Evolutionary conservation across 1,140 invertebrate species (phyloP).

Genomic region (Drosophila pectinifera): DNA sequence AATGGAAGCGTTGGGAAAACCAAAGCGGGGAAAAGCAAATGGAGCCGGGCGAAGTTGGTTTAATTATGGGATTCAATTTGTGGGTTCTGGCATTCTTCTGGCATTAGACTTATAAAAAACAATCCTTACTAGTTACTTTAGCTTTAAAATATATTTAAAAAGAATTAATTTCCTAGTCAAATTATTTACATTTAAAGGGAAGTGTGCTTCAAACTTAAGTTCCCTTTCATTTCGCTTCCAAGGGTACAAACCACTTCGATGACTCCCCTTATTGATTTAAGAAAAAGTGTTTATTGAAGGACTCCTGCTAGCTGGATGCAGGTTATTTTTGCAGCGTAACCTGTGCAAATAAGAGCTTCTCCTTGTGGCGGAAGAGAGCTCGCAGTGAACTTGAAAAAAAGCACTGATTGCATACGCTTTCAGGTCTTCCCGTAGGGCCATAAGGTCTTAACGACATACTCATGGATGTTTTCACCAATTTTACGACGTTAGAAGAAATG

Average conservation of each 20-base stretch:
- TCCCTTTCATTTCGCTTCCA: slow-evolving; percentile 4
- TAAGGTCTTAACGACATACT: slow-evolving; percentile 28
- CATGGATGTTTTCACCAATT: slow-evolving; percentile 41
- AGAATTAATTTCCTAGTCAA: too few relatives aligned
- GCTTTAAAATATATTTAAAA: too few relatives aligned
- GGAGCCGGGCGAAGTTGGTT: slow-evolving; percentile 2
- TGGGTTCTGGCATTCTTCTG: too few relatives aligned
- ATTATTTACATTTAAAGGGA: background rate
- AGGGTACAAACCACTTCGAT: slow-evolving; percentile 20
- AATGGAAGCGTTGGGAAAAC: slow-evolving; percentile 24
- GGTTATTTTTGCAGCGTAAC: slow-evolving; percentile 58
- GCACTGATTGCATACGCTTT: slow-evolving; percentile 8
- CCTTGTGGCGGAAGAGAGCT: slow-evolving; percentile 6
- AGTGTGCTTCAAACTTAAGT: background rate
- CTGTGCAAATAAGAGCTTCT: slow-evolving; percentile 60
- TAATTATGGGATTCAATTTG: slow-evolving; percentile 18
- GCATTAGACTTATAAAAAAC: too few relatives aligned
- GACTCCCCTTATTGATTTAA: slow-evolving; percentile 8
- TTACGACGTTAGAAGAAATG: slow-evolving; percentile 32
- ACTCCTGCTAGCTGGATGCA: slow-evolving; percentile 29
- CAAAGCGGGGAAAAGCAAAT: slow-evolving; percentile 2
- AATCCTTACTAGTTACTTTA: too few relatives aligned
- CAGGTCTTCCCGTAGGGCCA: background rate
- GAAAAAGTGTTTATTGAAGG: slow-evolving; percentile 64
- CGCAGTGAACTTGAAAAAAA: slow-evolving; percentile 18